Evolutionary conservation across 2,113 vertebrate genomes (phyloP), one percentile per base, ranked within the genome.

Genomic region (Otolemur garnettii): DNA sequence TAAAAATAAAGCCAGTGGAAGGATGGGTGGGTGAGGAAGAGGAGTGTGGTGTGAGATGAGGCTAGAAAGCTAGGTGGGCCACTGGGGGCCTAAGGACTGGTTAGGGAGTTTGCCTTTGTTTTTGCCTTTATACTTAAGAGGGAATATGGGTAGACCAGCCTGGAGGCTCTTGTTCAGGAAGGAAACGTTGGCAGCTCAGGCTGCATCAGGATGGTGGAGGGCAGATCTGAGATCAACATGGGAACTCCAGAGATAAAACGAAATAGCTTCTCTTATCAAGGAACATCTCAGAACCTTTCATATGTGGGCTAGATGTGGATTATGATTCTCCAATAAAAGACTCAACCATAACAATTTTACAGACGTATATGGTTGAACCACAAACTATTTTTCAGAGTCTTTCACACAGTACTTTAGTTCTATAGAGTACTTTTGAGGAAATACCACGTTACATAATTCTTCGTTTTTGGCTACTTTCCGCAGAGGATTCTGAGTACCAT

Each of bases 311-410:
- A 38, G n/a, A 53, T 57, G 30, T 79, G 14, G 21, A 22, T 72
- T 82, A 10, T 81, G 38, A 74, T 72, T 91, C 68, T 60, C 53
- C 2, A 87, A 94, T 90, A 91, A 85, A 89, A 55, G 50, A 53
- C 33, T 93, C 28, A 6, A 28, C 28, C 9, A 0, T 45, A 62
- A 96, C 85, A 66, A 80, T 19, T 80, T 74, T 88, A 64, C 59
- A 80, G 71, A 91, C 87, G 28, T 89, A 28, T 33, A 4, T 50
- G 30, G 80, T 24, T 8, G 35, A 14, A 72, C 50, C 42, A 74
- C 69, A 86, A 15, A 45, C 1, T 71, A 9, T 30, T 45, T 57
- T 19, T 4, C 19, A 84, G 66, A 84, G 72, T 57, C 19, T 66
- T 33, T 35, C 69, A 15, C 60, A 80, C 6, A 55, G 5, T 80